Conservation (phyloP, 2,113 vertebrate genomes). For the Meleagris gallopavo region DNA sequence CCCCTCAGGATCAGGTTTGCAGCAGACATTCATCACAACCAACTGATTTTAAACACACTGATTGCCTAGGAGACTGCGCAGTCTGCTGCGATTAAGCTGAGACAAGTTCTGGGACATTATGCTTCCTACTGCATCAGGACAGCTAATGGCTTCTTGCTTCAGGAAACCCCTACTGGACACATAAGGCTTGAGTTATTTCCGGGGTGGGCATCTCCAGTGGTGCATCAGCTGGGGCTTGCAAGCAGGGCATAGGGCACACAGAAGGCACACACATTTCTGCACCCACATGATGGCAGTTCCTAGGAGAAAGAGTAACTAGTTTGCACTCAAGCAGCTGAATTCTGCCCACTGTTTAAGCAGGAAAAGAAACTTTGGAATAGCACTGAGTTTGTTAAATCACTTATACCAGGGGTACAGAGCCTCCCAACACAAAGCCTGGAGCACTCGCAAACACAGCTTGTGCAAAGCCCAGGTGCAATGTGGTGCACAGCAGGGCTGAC, state of each 20-base stretch:
- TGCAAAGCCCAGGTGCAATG: not conserved
- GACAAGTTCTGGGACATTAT: accelerated
- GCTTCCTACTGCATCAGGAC: not conserved
- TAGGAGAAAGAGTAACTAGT: not conserved
- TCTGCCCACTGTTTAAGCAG: not conserved
- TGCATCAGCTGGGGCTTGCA: not conserved
- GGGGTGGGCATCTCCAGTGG: not conserved
- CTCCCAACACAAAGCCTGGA: not conserved
- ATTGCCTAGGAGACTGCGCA: not conserved
- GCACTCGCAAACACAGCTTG: not conserved
- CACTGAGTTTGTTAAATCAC: not conserved
- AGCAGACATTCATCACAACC: accelerated
- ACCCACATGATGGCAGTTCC: not conserved
- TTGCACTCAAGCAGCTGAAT: not conserved
- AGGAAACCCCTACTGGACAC: not conserved
- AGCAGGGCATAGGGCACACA: not conserved
- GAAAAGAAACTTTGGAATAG: not conserved
- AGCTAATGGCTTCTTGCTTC: not conserved
- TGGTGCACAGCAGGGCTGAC: not conserved
- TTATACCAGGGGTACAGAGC: not conserved
- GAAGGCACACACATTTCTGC: not conserved
- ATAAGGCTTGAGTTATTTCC: not conserved
- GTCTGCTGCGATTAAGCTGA: not conserved
- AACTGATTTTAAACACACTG: not conserved
- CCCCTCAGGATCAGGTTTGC: not conserved